phyloP scores from a whole-genome alignment of 2,888 invertebrate species.

The Epinotia ramella region DNA sequence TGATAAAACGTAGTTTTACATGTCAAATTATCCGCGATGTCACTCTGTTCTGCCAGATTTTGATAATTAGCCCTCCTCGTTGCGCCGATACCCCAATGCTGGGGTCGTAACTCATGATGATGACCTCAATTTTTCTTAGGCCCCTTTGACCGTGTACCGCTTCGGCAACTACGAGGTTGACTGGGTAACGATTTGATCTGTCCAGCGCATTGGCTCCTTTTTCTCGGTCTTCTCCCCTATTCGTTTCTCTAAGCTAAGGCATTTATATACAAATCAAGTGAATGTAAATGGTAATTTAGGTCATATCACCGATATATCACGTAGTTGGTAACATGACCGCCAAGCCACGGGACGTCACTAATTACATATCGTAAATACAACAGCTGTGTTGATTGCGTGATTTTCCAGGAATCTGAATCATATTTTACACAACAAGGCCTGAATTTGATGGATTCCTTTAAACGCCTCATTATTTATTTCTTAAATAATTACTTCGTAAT shows the following conservation, averaged over 20 bases:
- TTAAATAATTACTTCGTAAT: no score
- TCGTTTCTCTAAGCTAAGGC: background rate
- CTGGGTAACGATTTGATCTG: background rate
- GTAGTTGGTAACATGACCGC: background rate
- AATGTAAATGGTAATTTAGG: no score
- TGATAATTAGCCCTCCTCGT: background rate
- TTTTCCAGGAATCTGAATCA: background rate
- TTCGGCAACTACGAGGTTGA: background rate
- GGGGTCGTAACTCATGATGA: background rate
- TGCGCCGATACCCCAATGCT: background rate
- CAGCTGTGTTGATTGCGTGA: background rate
- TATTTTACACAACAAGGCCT: background rate
- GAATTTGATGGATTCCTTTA: background rate
- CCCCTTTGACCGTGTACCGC: no score
- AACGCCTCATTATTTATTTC: no score
- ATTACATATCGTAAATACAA: background rate
- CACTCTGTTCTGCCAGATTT: background rate
- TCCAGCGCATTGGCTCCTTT: background rate
- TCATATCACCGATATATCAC: no score
- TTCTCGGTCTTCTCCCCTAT: background rate
- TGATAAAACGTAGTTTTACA: no score
- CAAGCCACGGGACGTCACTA: background rate
- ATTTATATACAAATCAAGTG: no score
- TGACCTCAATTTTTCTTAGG: no score
- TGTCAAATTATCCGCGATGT: background rate